Evolutionary conservation across 2,113 vertebrate genomes (phyloP), one percentile per base, ranked within the genome.

Genomic region (Azemiops feae): DNA sequence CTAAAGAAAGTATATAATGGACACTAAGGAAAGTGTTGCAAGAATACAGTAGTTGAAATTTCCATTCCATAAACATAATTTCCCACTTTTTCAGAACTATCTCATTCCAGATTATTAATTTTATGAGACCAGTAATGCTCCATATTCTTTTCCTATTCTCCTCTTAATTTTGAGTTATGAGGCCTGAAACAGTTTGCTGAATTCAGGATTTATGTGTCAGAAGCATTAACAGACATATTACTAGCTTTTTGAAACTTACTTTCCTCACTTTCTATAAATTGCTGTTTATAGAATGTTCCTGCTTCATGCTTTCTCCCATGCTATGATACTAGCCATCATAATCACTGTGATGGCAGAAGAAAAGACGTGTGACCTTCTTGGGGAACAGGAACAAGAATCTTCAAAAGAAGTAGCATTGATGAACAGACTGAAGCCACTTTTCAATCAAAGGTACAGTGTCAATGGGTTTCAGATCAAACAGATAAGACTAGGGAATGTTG

Each of bases 361-460:
- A 91, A 97, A 97, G 89, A 95, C 69, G 14, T 98, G 98, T 0
- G 97, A 98, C 90, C 95, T 98, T 87, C 34, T 98, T 1, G 98
- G 98, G 60, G 97, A 98, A 10, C 95, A 96, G 87, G 96, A 58
- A 64, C 97, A 92, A 1, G 97, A 98, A 69, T 98, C 98, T 0
- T 91, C 96, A 27, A 96, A 93, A 57, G 98, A 98, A 55, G 47
- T 95, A 92, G 97, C 96, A 27, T 85, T 98, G 27, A 96, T 98
- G 94, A 94, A 96, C 87, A 98, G 96, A 74, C 92, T 98, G 57
- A 96, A 95, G 23, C 97, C 98, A 1, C 94, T 98, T 54, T 97
- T 94, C 88, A 91, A 94, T 74, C 92, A 96, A 57, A 98, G 98
- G 98, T 98, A 97, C 7, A 1, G 81, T 88, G 64, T 2, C 45